Evolutionary conservation across 2,797 vertebrate species (phyloP).

Genomic region (Diceros bicornis): DNA sequence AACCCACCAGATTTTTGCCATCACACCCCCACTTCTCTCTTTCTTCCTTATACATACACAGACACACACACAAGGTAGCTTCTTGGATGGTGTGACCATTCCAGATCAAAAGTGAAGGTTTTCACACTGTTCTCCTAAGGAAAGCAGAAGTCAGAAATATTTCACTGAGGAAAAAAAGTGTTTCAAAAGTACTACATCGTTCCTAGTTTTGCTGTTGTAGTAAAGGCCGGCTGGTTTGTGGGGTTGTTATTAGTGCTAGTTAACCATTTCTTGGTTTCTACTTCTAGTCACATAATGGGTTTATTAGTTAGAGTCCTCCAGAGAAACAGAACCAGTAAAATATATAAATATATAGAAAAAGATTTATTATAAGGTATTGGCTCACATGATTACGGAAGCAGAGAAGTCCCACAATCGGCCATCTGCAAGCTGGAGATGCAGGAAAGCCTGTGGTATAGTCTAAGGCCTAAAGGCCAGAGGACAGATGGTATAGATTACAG

Average conservation of each 20-base stretch:
- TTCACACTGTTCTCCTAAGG: not conserved
- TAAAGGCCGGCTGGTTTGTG: not conserved
- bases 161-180: not conserved
- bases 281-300: not conserved
- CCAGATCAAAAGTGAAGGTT: not conserved
- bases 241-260: not conserved
- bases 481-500: not conserved
- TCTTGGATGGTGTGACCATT: not conserved
- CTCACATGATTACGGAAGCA: not conserved
- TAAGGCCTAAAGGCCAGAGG: not conserved
- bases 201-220: not conserved
- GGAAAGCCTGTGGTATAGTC: not conserved
- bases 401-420: not conserved
- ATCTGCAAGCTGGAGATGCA: not conserved
- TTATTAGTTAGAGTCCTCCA: not conserved
- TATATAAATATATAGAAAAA: not conserved
- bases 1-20: not conserved
- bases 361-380: not conserved
- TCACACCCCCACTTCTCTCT: not conserved
- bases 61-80: not conserved
- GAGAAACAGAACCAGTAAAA: not conserved
- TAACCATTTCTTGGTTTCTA: conserved; percentile 12
- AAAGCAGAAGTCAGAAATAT: not conserved
- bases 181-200: not conserved
- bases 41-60: not conserved